Conservation (phyloP, 2,888 invertebrate species). For the Leptinotarsa peninsularis region DNA sequence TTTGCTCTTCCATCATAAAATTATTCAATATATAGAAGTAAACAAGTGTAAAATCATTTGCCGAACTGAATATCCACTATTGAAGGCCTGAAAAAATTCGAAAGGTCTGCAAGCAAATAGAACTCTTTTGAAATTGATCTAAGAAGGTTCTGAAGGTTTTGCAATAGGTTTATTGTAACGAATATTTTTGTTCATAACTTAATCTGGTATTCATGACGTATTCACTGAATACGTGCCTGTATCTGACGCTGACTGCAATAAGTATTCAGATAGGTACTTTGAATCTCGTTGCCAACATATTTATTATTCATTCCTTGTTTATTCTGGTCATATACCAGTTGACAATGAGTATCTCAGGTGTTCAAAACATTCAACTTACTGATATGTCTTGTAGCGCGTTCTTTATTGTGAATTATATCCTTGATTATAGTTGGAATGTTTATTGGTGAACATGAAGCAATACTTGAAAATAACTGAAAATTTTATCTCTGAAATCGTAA, state of each 20-base stretch:
- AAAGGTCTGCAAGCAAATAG: no score
- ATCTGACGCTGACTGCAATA: not conserved
- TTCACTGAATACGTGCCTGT: not conserved
- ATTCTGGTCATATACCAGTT: constrained; percentile 22
- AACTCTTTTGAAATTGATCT: no score
- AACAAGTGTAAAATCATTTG: no score
- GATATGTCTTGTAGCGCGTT: not conserved
- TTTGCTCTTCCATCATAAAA: no score
- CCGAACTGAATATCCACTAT: no score
- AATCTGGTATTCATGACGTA: not conserved
- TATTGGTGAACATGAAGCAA: not conserved
- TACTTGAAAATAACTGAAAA: no score
- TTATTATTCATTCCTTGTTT: constrained; percentile 21
- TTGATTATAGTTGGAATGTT: constrained; percentile 6
- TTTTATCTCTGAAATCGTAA: no score
- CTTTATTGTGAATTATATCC: not conserved
- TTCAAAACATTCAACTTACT: constrained; percentile 10
- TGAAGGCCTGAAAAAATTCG: no score
- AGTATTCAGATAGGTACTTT: not conserved
- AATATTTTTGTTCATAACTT: no score
- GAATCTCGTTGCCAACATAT: constrained; percentile 1
- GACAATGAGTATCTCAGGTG: constrained; percentile 25
- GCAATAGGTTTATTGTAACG: no score
- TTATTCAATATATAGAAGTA: no score
- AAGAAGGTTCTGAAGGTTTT: no score